Evolutionary conservation across 2,113 vertebrate species (phyloP), one percentile per base, ranked within the genome.

Genomic region (Grammomys dolichurus): DNA sequence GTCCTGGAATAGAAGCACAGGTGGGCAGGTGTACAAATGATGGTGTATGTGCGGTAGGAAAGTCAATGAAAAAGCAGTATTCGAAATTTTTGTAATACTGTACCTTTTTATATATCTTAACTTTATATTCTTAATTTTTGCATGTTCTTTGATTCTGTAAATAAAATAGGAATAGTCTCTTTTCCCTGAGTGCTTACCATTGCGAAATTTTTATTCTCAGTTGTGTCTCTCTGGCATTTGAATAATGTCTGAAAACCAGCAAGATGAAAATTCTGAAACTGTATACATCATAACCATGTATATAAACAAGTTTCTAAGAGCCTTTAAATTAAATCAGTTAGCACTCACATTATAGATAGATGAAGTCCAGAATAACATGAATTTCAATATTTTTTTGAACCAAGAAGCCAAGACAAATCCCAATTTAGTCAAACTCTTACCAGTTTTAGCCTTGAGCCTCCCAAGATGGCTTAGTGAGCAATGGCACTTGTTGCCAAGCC

Each of bases 401-500:
- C 88, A 88, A 43, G 11, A 90, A 95, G 24, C 75, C 26, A 95
- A 58, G 91, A 48, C 93, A 96, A 56, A 91, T 96, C 90, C 92
- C 14, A 70, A 0, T 91, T 89, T 87, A 87, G 36, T 87, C 26
- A 81, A 7, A 13, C 51, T 77, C 81, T 87, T 88, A 56, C 24
- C 93, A 72, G 63, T 86, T 56, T 95, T 92, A 63, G n/a, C 58
- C 81, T 84, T 84, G 14, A 24, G n/a, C n/a, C 36, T 84, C 7
- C 58, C 56, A 65, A 28, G 58, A 31, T 43, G 40, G 14, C 58
- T 85, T 17, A 85, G 24, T 63, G 58, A 63, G 14, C 43, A 43
- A 84, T 43, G 40, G n/a, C n/a, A 17, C 14, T 65, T 17, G 81
- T n/a, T 43, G 58, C 81, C 58, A 46, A 46, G 24, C n/a, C 81